These are phyloP conservation scores for Tinea semifulvella DNA, from an alignment of 2,888 invertebrate genomes.

Conservation along the genomic window DNA sequence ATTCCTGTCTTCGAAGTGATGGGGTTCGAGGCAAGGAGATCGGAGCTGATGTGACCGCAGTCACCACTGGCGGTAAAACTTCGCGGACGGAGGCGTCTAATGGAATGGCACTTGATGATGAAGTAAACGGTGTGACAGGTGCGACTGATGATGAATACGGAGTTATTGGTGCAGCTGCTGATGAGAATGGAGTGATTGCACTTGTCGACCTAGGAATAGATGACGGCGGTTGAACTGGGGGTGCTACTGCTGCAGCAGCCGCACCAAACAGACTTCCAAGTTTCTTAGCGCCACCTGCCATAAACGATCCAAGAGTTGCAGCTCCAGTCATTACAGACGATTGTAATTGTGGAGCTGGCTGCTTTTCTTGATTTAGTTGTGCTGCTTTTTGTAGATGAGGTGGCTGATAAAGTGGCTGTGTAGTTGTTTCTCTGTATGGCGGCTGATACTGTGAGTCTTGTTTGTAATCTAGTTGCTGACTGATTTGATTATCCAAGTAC, in stretches of 20 bases:
- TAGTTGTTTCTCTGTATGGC: slow-evolving; percentile 8
- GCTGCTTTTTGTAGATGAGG: slow-evolving; percentile 23
- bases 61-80: slow-evolving; percentile 40
- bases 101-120: slow-evolving; percentile 19
- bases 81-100: slow-evolving; percentile 47
- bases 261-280: slow-evolving; percentile 59
- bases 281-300: slow-evolving; percentile 61
- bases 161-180: slow-evolving; percentile 38
- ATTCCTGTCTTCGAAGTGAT: slow-evolving; percentile 55
- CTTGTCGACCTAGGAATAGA: slow-evolving; percentile 28
- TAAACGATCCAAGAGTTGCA: slow-evolving; percentile 55
- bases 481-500: slow-evolving; percentile 28
- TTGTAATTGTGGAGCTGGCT: slow-evolving; percentile 50
- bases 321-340: slow-evolving; percentile 52
- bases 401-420: slow-evolving; percentile 29
- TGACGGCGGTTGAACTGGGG: slow-evolving; percentile 37
- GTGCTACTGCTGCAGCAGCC: slow-evolving; percentile 52
- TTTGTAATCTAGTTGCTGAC: slow-evolving; percentile 24
- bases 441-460: slow-evolving; percentile 27
- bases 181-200: slow-evolving; percentile 31
- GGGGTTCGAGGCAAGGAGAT: slow-evolving; percentile 49
- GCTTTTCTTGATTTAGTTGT: slow-evolving; percentile 38
- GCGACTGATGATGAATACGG: slow-evolving; percentile 39
- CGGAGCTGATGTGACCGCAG: slow-evolving; percentile 42
- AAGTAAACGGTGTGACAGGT: slow-evolving; percentile 34